Percentiles rank a stretch among this genome's conserved stretches.
Conservation (phyloP, 2,113 vertebrate species). For the Macaca mulatta region DNA sequence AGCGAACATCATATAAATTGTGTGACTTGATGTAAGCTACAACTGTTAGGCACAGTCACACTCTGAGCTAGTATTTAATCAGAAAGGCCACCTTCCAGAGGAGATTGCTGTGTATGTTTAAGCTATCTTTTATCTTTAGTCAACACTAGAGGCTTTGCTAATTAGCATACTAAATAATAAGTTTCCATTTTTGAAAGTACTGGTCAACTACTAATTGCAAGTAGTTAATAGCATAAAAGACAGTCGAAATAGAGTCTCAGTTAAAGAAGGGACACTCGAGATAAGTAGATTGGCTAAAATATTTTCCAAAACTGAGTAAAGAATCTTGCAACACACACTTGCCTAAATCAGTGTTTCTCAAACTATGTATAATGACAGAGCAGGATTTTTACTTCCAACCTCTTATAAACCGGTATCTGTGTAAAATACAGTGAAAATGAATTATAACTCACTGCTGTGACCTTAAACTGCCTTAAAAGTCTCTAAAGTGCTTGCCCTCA, state of each 20-base stretch:
- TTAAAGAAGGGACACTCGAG: background rate
- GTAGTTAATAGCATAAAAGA: background rate
- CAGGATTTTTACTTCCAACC: background rate
- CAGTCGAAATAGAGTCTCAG: background rate
- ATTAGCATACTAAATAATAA: background rate
- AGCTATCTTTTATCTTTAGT: background rate
- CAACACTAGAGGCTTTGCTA: background rate
- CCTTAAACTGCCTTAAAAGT: background rate
- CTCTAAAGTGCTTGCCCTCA: background rate
- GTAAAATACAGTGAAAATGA: constrained; percentile 7
- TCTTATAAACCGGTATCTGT: background rate
- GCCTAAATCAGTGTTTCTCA: background rate
- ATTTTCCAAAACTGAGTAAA: background rate
- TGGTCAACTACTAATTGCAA: background rate
- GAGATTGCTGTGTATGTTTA: background rate
- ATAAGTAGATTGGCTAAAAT: background rate
- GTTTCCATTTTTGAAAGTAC: constrained; percentile 28
- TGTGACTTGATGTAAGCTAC: background rate
- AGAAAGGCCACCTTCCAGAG: background rate
- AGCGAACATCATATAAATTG: background rate
- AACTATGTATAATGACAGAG: background rate
- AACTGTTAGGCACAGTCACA: background rate
- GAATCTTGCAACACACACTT: background rate
- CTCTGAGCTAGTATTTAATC: background rate
- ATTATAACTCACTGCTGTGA: background rate